Percentiles rank a stretch among this genome's conserved stretches.
phyloP scores from a whole-genome alignment of 2,113 vertebrate species.

The Bubo blakistoni region DNA sequence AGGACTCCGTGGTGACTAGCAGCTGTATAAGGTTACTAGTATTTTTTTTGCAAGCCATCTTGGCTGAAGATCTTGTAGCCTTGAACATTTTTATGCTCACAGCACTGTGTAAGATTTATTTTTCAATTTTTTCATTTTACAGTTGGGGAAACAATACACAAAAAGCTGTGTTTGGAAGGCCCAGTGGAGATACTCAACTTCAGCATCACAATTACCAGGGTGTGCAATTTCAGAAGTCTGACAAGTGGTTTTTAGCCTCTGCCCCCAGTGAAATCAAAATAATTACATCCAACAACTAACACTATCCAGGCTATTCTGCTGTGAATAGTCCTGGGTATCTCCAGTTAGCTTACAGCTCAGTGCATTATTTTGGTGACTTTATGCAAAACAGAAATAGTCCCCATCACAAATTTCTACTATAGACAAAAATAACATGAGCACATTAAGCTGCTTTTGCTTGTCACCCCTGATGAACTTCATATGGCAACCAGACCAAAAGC shows the following conservation, averaged over 20 bases:
- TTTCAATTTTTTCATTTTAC: background rate
- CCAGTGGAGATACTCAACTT: background rate
- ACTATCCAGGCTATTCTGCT: background rate
- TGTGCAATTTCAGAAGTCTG: background rate
- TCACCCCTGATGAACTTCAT: slow-evolving; percentile 59
- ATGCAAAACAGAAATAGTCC: slow-evolving; percentile 17
- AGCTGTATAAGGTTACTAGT: background rate
- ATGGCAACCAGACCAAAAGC: slow-evolving; percentile 54
- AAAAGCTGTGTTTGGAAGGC: background rate
- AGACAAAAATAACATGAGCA: slow-evolving; percentile 50
- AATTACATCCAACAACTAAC: background rate
- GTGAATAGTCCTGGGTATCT: background rate
- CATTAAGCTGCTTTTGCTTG: slow-evolving; percentile 33
- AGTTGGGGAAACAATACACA: background rate
- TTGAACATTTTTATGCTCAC: background rate
- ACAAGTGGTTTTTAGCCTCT: background rate
- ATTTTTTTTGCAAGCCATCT: background rate
- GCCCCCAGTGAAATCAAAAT: background rate
- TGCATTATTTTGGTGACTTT: slow-evolving; percentile 3
- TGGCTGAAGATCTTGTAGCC: background rate
- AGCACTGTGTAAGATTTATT: background rate
- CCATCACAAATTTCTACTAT: background rate
- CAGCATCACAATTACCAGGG: background rate
- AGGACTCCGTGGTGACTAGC: background rate
- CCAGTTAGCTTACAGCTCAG: background rate